A percentile compares a stretch with the other conserved stretches of the same genome.
Evolutionary conservation across 2,797 vertebrate species (phyloP).

Genomic region (Rhinella marina): DNA sequence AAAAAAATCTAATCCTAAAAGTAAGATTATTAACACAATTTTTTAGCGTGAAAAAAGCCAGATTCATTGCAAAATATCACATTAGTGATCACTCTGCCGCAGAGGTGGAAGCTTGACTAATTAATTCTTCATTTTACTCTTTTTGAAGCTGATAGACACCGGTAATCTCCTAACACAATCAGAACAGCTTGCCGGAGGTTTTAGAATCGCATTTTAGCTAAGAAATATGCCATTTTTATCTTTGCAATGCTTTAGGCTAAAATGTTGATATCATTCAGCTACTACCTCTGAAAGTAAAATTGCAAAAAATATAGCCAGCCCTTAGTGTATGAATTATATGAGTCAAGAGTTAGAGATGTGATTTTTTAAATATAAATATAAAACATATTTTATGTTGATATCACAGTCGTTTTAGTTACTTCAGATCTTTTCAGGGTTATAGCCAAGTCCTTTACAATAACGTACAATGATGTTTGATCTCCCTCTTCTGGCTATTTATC

Average conservation of each 20-base stretch:
- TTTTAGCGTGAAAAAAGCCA: not conserved
- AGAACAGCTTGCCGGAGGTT: conserved; percentile 7
- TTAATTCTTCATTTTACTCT: conserved; percentile 21
- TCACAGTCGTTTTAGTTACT: conserved; percentile 4
- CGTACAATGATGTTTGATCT: conserved; percentile 17
- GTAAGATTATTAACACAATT: not conserved
- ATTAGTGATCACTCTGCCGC: not conserved
- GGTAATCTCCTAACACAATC: conserved; percentile 43
- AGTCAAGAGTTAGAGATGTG: conserved; percentile 6
- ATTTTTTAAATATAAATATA: conserved; percentile 18
- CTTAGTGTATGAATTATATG: not conserved
- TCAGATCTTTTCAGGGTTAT: conserved; percentile 7
- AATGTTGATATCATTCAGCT: conserved; percentile 28
- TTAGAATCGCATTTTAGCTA: conserved; percentile 26
- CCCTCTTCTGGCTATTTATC: conserved; percentile 44
- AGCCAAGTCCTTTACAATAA: conserved; percentile 17
- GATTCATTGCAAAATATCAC: conserved; percentile 13
- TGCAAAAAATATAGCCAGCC: conserved; percentile 6
- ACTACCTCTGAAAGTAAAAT: conserved; percentile 20
- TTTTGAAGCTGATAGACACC: conserved; percentile 21
- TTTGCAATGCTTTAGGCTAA: conserved; percentile 37
- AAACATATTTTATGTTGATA: conserved; percentile 32
- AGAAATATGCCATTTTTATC: conserved; percentile 21
- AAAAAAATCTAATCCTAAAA: not conserved
- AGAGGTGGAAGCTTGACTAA: conserved; percentile 19